Conservation (phyloP, 2,797 vertebrate genomes). For the Trichosurus vulpecula region DNA sequence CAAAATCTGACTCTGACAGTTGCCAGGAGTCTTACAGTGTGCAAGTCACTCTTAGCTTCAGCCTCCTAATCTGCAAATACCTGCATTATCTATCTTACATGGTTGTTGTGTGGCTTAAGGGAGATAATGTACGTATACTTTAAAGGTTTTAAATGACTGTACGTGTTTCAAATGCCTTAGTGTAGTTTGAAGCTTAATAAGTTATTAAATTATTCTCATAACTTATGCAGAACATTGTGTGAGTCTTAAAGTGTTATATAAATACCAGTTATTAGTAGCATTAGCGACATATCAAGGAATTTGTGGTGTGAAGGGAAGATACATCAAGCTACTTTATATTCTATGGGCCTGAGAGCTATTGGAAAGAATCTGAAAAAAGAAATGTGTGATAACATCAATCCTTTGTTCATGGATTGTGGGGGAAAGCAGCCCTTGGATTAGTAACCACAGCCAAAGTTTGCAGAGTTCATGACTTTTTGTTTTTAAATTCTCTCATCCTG, state of each 20-base stretch:
- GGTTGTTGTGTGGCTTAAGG: not conserved
- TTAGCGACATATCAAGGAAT: not conserved
- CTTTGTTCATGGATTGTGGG: not conserved
- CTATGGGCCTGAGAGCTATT: not conserved
- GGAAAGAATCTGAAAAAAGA: not conserved
- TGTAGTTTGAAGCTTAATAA: not conserved
- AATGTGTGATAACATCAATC: not conserved
- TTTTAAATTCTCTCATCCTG: not conserved
- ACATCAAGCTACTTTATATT: not conserved
- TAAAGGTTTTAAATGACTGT: not conserved
- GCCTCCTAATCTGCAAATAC: not conserved
- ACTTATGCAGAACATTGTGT: not conserved
- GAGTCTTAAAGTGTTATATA: not conserved
- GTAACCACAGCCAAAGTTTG: not conserved
- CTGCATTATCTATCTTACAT: not conserved
- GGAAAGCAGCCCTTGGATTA: not conserved
- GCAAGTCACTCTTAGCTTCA: not conserved
- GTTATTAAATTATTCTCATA: not conserved
- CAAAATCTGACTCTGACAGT: not conserved
- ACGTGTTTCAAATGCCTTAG: not conserved
- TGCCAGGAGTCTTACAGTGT: not conserved
- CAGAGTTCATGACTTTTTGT: not conserved
- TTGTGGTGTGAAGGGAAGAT: not conserved
- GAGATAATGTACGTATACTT: not conserved
- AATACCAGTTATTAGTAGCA: not conserved